Base-by-base conservation (phyloP, 1,140 invertebrate genomes). In the Eufriesea mexicana region DNA sequence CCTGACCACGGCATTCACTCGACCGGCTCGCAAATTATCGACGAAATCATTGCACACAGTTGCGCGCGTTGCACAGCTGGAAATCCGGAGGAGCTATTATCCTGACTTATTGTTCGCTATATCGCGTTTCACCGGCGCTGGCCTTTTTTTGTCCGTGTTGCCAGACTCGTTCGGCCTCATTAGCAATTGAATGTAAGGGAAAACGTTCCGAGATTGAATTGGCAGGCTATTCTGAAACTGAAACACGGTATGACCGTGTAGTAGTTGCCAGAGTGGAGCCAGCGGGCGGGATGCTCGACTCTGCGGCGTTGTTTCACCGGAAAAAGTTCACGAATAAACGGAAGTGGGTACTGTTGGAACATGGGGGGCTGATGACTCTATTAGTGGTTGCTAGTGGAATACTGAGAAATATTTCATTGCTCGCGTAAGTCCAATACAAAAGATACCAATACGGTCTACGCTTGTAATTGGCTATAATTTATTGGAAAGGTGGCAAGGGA, bases 101-200 rank as follows among this genome's bases (percentile, higher is more conserved):
- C 73, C 47, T 28, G 64, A 64, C 74, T 83, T 77, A 83, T 77
- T 70, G 64, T 55, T 68, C 55, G 66, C 77, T 77, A 77, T 70
- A 77, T 77, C 47, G 80, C 23, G 47, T 76, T 83, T 83, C 80
- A 64, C 28, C 14, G 7, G 16, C 5, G 23, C 23, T 23, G 5
- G n/a, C 5, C 57, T 18, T 1, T 73, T 75, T 67, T 81, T 67
- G 61, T n/a, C 14, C 55, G 6, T 42, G n/a, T 5, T 20, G 28
- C 49, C 16, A 25, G 2, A 7, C 18, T 20, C n/a, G 54, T 61
- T 47, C 77, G 1, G 18, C 51, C 61, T 81, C 49, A 81, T 81
- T 75, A 75, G 79, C 62, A 67, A 81, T 66, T 81, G 79, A 81
- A 81, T 49, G 61, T 67, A 75, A 75, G n/a, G 23, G 79, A 18